These are phyloP conservation scores for Spheniscus mendiculus DNA, from an alignment of 2,113 vertebrate species.

Conservation along the genomic window DNA sequence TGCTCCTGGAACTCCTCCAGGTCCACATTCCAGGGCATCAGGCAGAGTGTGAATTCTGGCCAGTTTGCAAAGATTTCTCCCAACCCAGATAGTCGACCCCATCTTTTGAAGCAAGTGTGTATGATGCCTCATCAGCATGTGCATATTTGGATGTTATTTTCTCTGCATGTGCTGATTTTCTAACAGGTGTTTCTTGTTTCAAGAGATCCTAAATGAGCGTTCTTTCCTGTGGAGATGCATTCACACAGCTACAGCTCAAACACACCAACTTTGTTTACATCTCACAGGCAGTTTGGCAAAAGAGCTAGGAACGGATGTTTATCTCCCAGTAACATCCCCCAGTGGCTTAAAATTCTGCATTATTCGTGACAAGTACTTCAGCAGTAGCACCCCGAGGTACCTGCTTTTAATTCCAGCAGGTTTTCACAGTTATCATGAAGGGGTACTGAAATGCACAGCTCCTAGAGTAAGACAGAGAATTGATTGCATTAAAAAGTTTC, in stretches of 20 bases:
- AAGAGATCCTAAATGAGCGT: constrained; percentile 54
- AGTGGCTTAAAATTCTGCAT: constrained; percentile 29
- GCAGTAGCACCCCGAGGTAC: constrained; percentile 12
- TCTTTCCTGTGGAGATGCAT: constrained; percentile 57
- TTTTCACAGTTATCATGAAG: neutral
- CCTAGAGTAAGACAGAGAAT: neutral
- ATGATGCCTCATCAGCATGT: constrained; percentile 37
- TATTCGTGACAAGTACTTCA: constrained; percentile 54
- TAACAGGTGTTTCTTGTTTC: constrained; percentile 72
- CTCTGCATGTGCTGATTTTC: constrained; percentile 36
- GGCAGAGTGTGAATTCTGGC: constrained; percentile 50
- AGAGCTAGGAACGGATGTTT: constrained; percentile 62
- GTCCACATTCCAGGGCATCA: constrained; percentile 40
- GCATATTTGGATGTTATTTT: constrained; percentile 53
- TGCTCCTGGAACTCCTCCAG: constrained; percentile 44
- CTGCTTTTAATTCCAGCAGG: constrained; percentile 19
- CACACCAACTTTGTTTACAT: constrained; percentile 53
- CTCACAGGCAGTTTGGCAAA: constrained; percentile 54
- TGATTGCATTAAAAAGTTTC: neutral
- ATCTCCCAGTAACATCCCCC: constrained; percentile 53
- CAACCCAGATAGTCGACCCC: neutral
- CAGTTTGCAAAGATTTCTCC: constrained; percentile 33
- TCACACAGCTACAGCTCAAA: constrained; percentile 44
- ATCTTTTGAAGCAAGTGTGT: constrained; percentile 34
- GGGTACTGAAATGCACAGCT: neutral